These are phyloP conservation scores for Myrmophylax atrothorax DNA, from an alignment of 2,113 vertebrate genomes.

Conservation along the genomic window DNA sequence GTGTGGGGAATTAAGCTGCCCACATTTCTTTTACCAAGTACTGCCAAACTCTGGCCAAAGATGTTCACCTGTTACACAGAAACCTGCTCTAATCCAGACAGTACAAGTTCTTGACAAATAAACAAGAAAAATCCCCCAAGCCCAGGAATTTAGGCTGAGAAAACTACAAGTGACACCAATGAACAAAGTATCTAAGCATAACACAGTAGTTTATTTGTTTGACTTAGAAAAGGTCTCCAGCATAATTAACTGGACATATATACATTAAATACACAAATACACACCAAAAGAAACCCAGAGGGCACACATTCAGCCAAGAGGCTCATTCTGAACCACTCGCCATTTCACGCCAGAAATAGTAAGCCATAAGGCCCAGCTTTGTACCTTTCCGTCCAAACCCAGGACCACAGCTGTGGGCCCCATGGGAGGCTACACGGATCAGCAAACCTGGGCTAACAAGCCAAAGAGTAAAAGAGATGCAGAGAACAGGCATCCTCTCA, in stretches of 20 bases:
- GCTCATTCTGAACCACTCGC: neutral
- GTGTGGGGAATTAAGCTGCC: neutral
- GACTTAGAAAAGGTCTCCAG: slow-evolving; percentile 31
- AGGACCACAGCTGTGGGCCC: neutral
- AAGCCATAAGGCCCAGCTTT: rapidly evolving
- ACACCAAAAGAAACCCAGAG: neutral
- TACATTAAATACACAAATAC: slow-evolving; percentile 17
- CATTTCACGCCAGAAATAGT: neutral
- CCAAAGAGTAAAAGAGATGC: neutral
- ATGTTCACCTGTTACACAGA: neutral
- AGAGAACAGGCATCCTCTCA: neutral
- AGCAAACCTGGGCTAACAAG: neutral
- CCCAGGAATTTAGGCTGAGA: neutral
- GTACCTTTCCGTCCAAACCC: neutral
- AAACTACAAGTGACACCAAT: neutral
- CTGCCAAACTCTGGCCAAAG: neutral
- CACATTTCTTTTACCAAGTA: neutral
- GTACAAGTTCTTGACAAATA: neutral
- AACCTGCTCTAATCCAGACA: neutral
- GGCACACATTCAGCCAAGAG: neutral
- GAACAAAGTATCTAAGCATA: neutral
- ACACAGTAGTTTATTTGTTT: slow-evolving; percentile 52
- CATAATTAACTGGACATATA: neutral
- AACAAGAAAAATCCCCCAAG: neutral
- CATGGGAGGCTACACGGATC: neutral